These are phyloP conservation scores for Elaeidobius kamerunicus DNA, from an alignment of 2,888 invertebrate genomes.

Conservation along the genomic window DNA sequence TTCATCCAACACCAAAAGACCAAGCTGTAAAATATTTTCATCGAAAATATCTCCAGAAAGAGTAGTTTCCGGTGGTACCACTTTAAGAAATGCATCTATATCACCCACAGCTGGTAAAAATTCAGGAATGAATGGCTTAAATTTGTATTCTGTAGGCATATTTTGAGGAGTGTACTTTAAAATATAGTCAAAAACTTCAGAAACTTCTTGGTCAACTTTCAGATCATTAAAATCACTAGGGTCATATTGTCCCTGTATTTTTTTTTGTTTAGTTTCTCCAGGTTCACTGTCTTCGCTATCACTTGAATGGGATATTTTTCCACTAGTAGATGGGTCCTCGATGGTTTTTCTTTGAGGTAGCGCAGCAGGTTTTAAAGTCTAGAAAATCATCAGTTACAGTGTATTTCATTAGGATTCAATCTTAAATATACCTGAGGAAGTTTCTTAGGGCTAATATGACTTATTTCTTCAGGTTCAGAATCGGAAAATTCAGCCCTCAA, in stretches of 20 bases:
- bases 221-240: slow-evolving; percentile 81
- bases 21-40: slow-evolving; percentile 49
- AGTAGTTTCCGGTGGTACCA: slow-evolving; percentile 72
- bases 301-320: slow-evolving; percentile 27
- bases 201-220: slow-evolving; percentile 78
- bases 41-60: slow-evolving; percentile 41
- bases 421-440: not conserved
- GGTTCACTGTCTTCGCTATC: slow-evolving; percentile 44
- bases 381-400: not conserved
- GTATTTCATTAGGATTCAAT: not conserved
- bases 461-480: slow-evolving; percentile 47
- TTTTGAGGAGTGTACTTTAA: slow-evolving; percentile 92
- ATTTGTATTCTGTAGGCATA: slow-evolving; percentile 83
- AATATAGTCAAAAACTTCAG: slow-evolving; percentile 91
- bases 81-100: slow-evolving; percentile 97
- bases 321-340: slow-evolving; percentile 10
- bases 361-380: slow-evolving; percentile 19
- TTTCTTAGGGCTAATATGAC: slow-evolving; percentile 28
- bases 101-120: slow-evolving; percentile 98
- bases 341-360: slow-evolving; percentile 29
- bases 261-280: slow-evolving; percentile 36
- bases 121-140: slow-evolving; percentile 94
- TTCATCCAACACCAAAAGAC: slow-evolving; percentile 85
- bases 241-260: slow-evolving; percentile 63
- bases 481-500: slow-evolving; percentile 23